Percentiles rank a stretch among this genome's conserved stretches.
Conservation (phyloP, 2,797 vertebrate genomes). For the Lagocephalus sceleratus region DNA sequence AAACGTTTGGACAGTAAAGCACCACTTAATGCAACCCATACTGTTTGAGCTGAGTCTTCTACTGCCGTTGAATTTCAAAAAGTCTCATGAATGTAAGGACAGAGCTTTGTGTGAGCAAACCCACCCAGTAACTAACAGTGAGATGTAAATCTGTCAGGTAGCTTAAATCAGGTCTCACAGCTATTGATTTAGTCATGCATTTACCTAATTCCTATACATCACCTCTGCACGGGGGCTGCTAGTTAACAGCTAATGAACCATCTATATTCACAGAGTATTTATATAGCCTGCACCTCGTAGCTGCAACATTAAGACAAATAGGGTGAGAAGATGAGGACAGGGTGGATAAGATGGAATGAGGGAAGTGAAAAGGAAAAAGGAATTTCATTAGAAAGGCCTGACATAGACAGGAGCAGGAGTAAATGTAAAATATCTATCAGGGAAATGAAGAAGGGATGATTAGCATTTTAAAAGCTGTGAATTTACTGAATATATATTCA, state of each 20-base stretch:
- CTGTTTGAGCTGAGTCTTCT: too few relatives aligned
- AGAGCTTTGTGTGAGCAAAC: background rate
- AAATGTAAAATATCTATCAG: conserved; percentile 18
- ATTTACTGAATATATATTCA: too few relatives aligned
- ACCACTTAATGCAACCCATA: too few relatives aligned
- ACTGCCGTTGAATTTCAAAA: too few relatives aligned
- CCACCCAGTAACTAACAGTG: conserved; percentile 17
- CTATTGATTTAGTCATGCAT: conserved; percentile 50
- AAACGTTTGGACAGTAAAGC: too few relatives aligned
- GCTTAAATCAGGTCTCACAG: conserved; percentile 52
- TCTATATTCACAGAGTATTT: conserved; percentile 57
- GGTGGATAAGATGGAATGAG: background rate
- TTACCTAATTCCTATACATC: conserved; percentile 61
- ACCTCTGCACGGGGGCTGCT: conserved; percentile 31
- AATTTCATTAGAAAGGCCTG: conserved; percentile 9
- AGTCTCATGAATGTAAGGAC: too few relatives aligned
- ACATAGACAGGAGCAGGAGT: conserved; percentile 2
- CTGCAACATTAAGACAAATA: conserved; percentile 37
- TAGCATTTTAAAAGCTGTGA: background rate
- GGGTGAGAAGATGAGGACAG: conserved; percentile 14
- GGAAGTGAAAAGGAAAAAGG: conserved; percentile 8
- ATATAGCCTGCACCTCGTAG: conserved; percentile 4
- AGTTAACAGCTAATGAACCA: conserved; percentile 59
- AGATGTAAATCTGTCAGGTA: conserved; percentile 32
- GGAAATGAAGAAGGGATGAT: background rate